phyloP scores from a whole-genome alignment of 2,888 invertebrate genomes.

The Drosophila merina region DNA sequence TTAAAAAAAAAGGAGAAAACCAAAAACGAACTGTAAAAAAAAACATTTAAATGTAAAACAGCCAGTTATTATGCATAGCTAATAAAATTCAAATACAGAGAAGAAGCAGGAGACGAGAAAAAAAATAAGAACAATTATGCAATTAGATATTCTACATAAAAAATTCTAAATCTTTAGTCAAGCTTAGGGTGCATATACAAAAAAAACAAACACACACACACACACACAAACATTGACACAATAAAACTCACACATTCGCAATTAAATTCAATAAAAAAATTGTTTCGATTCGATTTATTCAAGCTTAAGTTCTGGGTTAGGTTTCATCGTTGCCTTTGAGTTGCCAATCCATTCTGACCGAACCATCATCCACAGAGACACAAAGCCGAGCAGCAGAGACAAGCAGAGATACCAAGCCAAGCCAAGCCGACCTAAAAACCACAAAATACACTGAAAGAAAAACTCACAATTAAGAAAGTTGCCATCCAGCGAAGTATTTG shows the following conservation, averaged over 20 bases:
- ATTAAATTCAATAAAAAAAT: constrained; percentile 2
- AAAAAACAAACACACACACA: constrained; percentile 24
- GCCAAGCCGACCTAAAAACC: constrained; percentile 25
- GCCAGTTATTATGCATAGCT: constrained; percentile 69
- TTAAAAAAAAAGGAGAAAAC: constrained; percentile 44
- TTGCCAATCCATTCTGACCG: constrained; percentile 14
- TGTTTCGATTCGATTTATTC: constrained; percentile 3
- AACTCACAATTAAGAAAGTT: constrained; percentile 67
- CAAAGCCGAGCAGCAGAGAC: constrained; percentile 24
- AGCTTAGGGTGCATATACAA: constrained; percentile 50
- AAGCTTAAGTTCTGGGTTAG: neutral
- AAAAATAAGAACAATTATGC: constrained; percentile 49
- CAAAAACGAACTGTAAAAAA: constrained; percentile 61
- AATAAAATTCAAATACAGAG: constrained; percentile 51
- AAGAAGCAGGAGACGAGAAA: constrained; percentile 25
- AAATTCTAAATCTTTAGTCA: constrained; percentile 50
- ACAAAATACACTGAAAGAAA: constrained; percentile 20
- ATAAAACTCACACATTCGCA: constrained; percentile 10
- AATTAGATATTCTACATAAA: constrained; percentile 66
- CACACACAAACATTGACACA: constrained; percentile 11
- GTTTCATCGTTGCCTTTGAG: constrained; percentile 12
- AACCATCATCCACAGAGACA: constrained; percentile 13
- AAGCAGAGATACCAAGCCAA: constrained; percentile 34
- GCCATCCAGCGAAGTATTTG: constrained; percentile 79
- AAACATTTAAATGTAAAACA: constrained; percentile 76